A percentile compares a stretch with the other conserved stretches of the same genome.
Conservation (phyloP, 1,140 invertebrate species). For the Zaprionus ghesquierei region DNA sequence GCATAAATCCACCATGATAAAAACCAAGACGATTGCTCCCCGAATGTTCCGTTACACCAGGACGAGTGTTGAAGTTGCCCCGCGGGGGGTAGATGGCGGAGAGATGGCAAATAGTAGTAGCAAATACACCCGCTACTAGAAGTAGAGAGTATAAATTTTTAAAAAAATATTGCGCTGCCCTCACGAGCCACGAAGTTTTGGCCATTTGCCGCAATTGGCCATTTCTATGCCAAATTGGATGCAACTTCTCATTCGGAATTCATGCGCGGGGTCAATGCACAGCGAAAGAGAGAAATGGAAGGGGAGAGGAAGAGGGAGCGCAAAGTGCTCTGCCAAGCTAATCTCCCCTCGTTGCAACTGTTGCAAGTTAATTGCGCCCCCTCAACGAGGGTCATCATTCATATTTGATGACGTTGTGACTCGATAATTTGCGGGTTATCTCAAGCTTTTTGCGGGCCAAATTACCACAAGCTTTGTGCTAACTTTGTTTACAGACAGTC, state of each 20-base stretch:
- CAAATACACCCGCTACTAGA: slow-evolving; percentile 34
- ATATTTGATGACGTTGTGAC: slow-evolving; percentile 41
- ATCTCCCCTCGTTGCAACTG: slow-evolving; percentile 38
- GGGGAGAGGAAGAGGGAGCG: too few species aligned
- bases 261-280: slow-evolving; percentile 55
- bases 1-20: slow-evolving; percentile 73
- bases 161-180: slow-evolving; percentile 63
- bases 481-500: slow-evolving; percentile 3
- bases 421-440: slow-evolving; percentile 7
- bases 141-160: slow-evolving; percentile 66
- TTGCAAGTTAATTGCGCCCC: slow-evolving; percentile 52
- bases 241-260: slow-evolving; percentile 26
- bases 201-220: slow-evolving; percentile 55
- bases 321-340: neutral
- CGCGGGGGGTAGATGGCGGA: neutral
- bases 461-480: neutral
- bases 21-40: slow-evolving; percentile 65
- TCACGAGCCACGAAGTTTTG: slow-evolving; percentile 48
- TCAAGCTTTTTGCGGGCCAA: neutral
- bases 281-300: neutral
- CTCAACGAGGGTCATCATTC: slow-evolving; percentile 51
- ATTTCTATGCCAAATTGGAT: slow-evolving; percentile 62
- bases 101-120: slow-evolving; percentile 26
- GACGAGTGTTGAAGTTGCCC: neutral
- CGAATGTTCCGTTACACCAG: slow-evolving; percentile 46